These are phyloP conservation scores for Hyaena hyaena DNA, from an alignment of 2,113 vertebrate genomes.

Conservation along the genomic window DNA sequence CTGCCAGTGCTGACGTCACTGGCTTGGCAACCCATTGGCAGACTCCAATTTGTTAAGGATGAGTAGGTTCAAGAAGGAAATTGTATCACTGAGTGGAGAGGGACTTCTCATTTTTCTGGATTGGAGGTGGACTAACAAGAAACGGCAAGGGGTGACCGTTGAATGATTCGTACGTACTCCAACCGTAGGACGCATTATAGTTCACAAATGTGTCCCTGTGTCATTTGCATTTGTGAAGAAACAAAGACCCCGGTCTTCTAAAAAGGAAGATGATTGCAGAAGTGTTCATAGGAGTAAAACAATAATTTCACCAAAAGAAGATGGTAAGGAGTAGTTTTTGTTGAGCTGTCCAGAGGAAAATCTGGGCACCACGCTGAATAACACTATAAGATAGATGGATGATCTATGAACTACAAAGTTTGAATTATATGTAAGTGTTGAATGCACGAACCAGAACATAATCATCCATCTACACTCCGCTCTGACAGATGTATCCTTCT, in stretches of 20 bases:
- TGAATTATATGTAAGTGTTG: background rate
- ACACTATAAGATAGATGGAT: background rate
- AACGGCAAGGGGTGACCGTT: background rate
- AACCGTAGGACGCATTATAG: fast-evolving
- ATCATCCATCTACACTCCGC: background rate
- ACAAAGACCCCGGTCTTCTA: background rate
- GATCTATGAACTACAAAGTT: background rate
- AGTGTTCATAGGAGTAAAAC: background rate
- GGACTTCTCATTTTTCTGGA: background rate
- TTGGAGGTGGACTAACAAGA: background rate
- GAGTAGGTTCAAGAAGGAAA: constrained; percentile 71
- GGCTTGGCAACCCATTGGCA: constrained; percentile 81
- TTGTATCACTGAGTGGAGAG: constrained; percentile 29
- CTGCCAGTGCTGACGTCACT: constrained; percentile 90
- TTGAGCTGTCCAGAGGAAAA: background rate
- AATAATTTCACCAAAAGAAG: background rate
- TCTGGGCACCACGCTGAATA: background rate
- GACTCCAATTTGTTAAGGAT: constrained; percentile 64
- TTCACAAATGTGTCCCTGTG: background rate
- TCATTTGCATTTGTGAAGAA: background rate
- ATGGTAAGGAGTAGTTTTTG: background rate
- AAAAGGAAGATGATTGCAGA: background rate
- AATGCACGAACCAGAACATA: background rate
- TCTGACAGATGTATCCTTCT: background rate
- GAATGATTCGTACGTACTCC: background rate